Evolutionary conservation across 2,888 invertebrate genomes (phyloP), one percentile per base, ranked within the genome.

Genomic region (Harpagoxenus sublaevis): DNA sequence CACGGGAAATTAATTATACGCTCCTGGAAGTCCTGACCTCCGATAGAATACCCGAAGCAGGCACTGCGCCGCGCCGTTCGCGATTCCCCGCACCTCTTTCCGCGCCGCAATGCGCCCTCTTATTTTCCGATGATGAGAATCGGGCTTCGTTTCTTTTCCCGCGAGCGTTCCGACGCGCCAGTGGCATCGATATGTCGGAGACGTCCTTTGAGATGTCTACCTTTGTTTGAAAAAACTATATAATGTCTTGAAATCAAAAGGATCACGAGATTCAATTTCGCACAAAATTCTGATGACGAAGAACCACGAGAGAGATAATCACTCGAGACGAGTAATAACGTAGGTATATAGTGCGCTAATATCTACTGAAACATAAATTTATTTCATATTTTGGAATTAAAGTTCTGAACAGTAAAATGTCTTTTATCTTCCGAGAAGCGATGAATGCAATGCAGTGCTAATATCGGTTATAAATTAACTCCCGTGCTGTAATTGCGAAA

Each of bases 1-100:
- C 94, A 94, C 92, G 93, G 94, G 93, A 93, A 94, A 95, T 95
- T 95, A 95, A 95, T 95, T 95, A 95, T 94, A 94, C 94, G 93
- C 92, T 93, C 86, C 93, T 93, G 92, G 93, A 94, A 94, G 93
- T 94, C 94, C 90, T 90, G 88, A 90, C 89, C 90, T 89, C 86
- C 84, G 89, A 68, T 73, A 82, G 85, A 73, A 88, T 83, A 81
- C 78, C 86, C 87, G 62, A 85, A 83, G 85, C 89, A 85, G 89
- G 88, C 84, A 23, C 23, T 23, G 23, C 23, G 23, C 23, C 83
- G 75, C 77, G 55, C 84, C 75, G 77, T 73, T 57, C 75, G 48
- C 84, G 75, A 77, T 51, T 55, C 9, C 53, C 23, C 23, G 79
- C 70, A 60, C 12, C 79, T 70, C 60, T 70, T 70, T 68, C 66